phyloP scores from a whole-genome alignment of 2,797 vertebrate genomes.

The Corythornis leucogaster region DNA sequence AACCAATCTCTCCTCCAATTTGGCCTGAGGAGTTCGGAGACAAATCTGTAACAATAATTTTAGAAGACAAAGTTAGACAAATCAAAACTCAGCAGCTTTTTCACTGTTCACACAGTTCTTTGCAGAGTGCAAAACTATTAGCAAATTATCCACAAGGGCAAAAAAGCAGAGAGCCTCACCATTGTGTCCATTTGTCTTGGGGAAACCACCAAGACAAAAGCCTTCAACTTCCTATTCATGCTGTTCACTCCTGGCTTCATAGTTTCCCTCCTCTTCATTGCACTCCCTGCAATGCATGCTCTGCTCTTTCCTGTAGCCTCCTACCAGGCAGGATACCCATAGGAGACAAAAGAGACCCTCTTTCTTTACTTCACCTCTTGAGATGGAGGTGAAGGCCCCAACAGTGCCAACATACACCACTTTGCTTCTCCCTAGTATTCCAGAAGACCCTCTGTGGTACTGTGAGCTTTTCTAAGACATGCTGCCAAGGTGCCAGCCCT shows the following conservation, averaged over 20 bases:
- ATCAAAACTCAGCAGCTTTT: not conserved
- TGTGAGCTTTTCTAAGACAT: not conserved
- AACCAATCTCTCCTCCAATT: not conserved
- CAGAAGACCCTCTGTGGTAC: not conserved
- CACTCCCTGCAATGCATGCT: too few species aligned
- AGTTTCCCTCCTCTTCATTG: not conserved
- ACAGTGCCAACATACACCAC: not conserved
- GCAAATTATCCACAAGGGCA: not conserved
- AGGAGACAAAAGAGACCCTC: not conserved
- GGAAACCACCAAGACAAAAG: not conserved
- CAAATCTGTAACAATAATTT: not conserved
- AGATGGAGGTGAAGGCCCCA: not conserved
- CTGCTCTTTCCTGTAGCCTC: not conserved
- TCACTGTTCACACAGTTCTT: rapidly evolving
- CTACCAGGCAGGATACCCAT: not conserved
- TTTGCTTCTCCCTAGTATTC: not conserved
- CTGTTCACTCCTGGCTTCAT: not conserved
- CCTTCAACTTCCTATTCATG: not conserved
- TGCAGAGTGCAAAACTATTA: not conserved
- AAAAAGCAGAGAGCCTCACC: not conserved
- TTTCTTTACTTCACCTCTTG: not conserved
- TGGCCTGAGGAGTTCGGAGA: not conserved
- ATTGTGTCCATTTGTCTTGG: not conserved
- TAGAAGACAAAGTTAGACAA: not conserved
- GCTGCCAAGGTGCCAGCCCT: not conserved